Conservation (phyloP, 2,888 invertebrate genomes). For the Laspeyria flexula region DNA sequence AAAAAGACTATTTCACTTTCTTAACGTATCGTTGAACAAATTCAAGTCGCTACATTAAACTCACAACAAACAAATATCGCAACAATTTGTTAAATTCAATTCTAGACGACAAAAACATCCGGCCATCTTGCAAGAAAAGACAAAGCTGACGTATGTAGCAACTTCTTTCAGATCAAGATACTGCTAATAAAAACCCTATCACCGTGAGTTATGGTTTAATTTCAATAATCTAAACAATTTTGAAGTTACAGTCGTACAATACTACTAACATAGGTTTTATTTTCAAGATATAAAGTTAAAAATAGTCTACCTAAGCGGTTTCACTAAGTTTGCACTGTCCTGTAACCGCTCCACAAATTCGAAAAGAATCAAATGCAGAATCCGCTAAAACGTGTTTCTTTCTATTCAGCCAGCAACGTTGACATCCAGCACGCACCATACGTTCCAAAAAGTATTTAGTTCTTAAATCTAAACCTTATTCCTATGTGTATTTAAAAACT, state of each 20-base stretch:
- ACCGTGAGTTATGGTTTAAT: conserved; percentile 18
- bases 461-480: conserved; percentile 74
- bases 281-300: conserved; percentile 16
- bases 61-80: conserved; percentile 12
- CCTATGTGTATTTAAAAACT: conserved; percentile 46
- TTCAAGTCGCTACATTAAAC: conserved; percentile 7
- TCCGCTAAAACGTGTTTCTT: conserved; percentile 73
- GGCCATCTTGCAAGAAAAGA: conserved; percentile 32
- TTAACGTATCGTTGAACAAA: conserved; percentile 8
- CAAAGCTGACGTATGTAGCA: conserved; percentile 16
- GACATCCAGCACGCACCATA: conserved; percentile 60
- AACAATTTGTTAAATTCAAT: conserved; percentile 32
- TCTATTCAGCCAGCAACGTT: conserved; percentile 67
- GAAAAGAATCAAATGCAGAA: conserved; percentile 59
- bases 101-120: conserved; percentile 34
- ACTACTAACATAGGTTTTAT: conserved; percentile 12
- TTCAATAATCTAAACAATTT: conserved; percentile 13
- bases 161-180: conserved; percentile 20
- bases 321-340: conserved; percentile 19
- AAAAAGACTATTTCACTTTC: neutral
- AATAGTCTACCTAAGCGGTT: conserved; percentile 7
- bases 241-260: conserved; percentile 8
- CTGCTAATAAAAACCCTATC: conserved; percentile 20
- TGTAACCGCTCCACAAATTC: conserved; percentile 46
- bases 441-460: conserved; percentile 51